These are phyloP conservation scores for Dreissena rostriformis DNA, from an alignment of 1,140 invertebrate genomes.

Conservation along the genomic window DNA sequence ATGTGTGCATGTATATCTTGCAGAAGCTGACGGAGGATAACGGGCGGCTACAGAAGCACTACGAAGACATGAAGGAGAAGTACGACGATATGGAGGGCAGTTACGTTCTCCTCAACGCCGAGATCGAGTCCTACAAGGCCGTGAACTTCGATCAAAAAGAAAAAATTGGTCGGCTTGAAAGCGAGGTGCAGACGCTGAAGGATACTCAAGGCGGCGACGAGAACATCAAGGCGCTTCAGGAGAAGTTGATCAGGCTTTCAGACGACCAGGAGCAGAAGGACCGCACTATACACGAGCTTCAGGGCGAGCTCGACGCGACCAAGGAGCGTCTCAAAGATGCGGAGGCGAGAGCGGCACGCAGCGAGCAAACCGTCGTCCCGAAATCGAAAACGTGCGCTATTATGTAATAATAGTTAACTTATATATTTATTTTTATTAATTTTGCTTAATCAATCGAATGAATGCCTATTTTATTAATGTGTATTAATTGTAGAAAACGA, in stretches of 20 bases:
- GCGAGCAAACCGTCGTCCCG: not conserved
- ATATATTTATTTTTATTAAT: no score
- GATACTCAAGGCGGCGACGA: conserved; percentile 50
- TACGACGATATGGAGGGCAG: conserved; percentile 37
- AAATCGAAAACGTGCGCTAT: conserved; percentile 51
- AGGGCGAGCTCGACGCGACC: conserved; percentile 40
- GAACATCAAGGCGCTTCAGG: conserved; percentile 47
- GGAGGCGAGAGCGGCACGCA: conserved; percentile 18
- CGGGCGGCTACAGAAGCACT: conserved; percentile 42
- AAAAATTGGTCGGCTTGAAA: conserved; percentile 6
- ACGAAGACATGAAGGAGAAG: conserved; percentile 53
- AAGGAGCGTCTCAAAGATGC: conserved; percentile 38
- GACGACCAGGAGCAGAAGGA: conserved; percentile 55
- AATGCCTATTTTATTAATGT: no score
- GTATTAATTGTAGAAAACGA: no score
- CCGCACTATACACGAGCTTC: conserved; percentile 33
- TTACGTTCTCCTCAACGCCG: conserved; percentile 14
- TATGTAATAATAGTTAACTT: conserved; percentile 23
- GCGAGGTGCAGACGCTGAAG: conserved; percentile 35
- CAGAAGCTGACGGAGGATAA: conserved; percentile 53
- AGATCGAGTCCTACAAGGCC: conserved; percentile 24
- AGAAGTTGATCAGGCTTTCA: conserved; percentile 48
- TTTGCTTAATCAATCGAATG: no score
- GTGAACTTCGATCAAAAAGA: conserved; percentile 33
- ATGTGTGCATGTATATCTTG: not conserved